Evolutionary conservation across 2,113 vertebrate species (phyloP).

Genomic region (Thalassoma bifasciatum): DNA sequence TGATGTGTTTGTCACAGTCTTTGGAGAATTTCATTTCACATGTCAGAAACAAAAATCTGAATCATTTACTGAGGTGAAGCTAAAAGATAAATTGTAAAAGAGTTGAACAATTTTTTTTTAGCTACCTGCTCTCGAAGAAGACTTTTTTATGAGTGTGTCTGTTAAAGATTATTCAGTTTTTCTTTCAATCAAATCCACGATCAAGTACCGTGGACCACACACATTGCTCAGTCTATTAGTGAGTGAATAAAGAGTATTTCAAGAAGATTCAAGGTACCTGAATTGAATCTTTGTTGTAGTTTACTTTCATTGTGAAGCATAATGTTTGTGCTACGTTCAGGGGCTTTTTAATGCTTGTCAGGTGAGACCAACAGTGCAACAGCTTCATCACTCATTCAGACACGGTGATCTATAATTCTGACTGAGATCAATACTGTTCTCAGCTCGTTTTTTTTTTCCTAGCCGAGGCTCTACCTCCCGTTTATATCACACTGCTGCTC

Average conservation of each 20-base stretch:
- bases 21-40: conserved; percentile 50
- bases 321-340: conserved; percentile 22
- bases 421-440: conserved; percentile 69
- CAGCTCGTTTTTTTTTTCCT: conserved; percentile 67
- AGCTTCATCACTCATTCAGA: conserved; percentile 76
- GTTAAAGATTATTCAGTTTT: not conserved
- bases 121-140: not conserved
- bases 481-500: conserved; percentile 36
- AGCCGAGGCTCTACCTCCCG: conserved; percentile 12
- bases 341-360: conserved; percentile 61
- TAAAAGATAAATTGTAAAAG: conserved; percentile 13
- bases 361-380: conserved; percentile 63
- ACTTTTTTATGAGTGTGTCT: not conserved
- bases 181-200: not conserved
- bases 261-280: no score
- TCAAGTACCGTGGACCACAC: not conserved
- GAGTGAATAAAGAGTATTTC: no score
- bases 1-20: conserved; percentile 46
- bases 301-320: conserved; percentile 11
- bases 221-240: not conserved
- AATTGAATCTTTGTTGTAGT: not conserved
- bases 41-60: conserved; percentile 41
- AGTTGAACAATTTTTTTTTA: not conserved
- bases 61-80: conserved; percentile 41
- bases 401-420: conserved; percentile 72